Conservation (phyloP, 2,113 vertebrate genomes). For the Hylia prasina region DNA sequence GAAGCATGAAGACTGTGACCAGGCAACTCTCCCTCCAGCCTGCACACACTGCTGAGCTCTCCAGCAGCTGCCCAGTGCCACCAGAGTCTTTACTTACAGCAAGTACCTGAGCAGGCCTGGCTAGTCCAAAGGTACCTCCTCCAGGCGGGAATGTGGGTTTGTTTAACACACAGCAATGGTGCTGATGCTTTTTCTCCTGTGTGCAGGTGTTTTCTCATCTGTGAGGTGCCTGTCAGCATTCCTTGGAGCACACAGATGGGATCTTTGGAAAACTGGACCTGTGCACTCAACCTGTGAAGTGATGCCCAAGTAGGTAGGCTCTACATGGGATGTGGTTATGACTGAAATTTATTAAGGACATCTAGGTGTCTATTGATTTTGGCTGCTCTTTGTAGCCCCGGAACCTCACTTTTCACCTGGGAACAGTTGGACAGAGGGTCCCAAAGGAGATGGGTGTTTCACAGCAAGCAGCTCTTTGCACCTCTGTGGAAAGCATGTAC, state of each 20-base stretch:
- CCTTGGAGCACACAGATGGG: not conserved
- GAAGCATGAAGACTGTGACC: not conserved
- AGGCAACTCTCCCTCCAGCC: not conserved
- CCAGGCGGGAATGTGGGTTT: not conserved
- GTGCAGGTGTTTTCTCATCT: not conserved
- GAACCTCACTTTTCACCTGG: not conserved
- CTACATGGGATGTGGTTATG: not conserved
- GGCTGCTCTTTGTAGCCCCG: not conserved
- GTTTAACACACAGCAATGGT: no score
- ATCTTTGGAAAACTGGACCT: not conserved
- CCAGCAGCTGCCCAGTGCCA: not conserved
- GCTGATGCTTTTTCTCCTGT: not conserved
- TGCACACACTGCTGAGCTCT: not conserved
- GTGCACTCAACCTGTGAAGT: rapidly evolving
- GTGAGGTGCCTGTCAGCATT: not conserved
- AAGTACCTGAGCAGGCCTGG: not conserved
- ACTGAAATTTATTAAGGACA: not conserved
- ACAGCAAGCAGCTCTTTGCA: not conserved
- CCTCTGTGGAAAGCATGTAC: not conserved
- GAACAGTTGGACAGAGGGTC: not conserved
- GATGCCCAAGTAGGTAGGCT: not conserved
- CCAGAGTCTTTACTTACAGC: rapidly evolving
- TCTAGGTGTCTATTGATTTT: not conserved
- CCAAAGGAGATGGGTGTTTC: not conserved
- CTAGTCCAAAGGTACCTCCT: not conserved